These are phyloP conservation scores for Osmoderma eremita DNA, from an alignment of 2,888 invertebrate species.

Conservation along the genomic window DNA sequence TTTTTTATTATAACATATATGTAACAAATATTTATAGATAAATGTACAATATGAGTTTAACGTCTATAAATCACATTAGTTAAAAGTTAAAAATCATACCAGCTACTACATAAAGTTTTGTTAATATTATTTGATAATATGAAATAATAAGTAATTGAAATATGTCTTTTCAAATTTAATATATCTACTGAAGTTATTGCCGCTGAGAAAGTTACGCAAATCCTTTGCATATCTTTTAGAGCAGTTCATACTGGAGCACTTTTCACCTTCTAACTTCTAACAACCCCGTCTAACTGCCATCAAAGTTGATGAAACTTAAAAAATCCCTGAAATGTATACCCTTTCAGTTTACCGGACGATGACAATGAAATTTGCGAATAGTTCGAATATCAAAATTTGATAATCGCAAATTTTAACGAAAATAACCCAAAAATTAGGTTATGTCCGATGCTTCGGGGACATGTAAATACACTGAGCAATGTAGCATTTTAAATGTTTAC, in stretches of 20 bases:
- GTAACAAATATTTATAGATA: too few relatives aligned
- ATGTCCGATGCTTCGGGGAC: background rate
- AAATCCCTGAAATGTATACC: conserved; percentile 40
- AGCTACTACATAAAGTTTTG: too few relatives aligned
- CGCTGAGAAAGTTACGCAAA: too few relatives aligned
- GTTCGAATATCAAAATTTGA: background rate
- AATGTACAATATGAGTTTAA: too few relatives aligned
- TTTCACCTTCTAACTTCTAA: conserved; percentile 14
- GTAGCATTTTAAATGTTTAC: conserved; percentile 1
- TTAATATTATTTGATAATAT: too few relatives aligned
- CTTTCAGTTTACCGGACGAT: conserved; percentile 35
- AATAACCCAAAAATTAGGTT: conserved; percentile 12
- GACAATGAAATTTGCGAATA: conserved; percentile 8
- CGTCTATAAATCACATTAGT: too few relatives aligned
- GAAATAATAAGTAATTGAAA: too few relatives aligned
- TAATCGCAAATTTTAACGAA: conserved; percentile 14
- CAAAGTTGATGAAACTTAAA: conserved; percentile 1
- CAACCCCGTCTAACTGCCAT: too few relatives aligned
- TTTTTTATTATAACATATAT: too few relatives aligned
- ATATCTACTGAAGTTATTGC: too few relatives aligned
- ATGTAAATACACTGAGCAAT: conserved; percentile 21
- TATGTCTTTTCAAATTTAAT: too few relatives aligned
- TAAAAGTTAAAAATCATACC: too few relatives aligned
- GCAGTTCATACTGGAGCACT: background rate
- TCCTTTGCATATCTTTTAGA: conserved; percentile 16